Evolutionary conservation across 2,888 invertebrate species (phyloP).

Genomic region (Criorhina ranunculi): DNA sequence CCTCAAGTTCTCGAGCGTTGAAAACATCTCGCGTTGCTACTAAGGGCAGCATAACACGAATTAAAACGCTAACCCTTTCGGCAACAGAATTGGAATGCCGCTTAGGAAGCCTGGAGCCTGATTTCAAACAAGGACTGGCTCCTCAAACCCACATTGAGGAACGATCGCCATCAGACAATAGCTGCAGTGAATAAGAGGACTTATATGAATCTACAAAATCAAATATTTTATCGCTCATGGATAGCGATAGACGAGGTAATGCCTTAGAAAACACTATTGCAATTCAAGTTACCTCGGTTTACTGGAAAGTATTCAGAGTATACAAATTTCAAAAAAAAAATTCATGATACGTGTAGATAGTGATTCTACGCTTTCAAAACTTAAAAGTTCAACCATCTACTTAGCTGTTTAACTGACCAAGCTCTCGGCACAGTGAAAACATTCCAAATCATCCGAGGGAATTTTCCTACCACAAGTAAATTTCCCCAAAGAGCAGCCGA

Average conservation of each 20-base stretch:
- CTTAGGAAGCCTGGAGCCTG: neutral
- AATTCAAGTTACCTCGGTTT: no score
- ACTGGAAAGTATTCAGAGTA: slow-evolving; percentile 12
- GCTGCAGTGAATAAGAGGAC: slow-evolving; percentile 20
- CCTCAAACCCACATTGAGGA: no score
- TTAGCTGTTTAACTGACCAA: slow-evolving; percentile 20
- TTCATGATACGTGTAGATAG: no score
- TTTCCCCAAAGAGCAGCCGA: no score
- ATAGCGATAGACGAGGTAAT: neutral
- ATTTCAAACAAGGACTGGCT: no score
- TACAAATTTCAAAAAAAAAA: slow-evolving; percentile 9
- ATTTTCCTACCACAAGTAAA: no score
- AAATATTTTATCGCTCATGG: slow-evolving; percentile 26
- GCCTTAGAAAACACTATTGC: slow-evolving; percentile 5
- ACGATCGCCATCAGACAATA: neutral
- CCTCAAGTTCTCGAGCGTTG: no score
- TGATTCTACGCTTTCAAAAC: no score
- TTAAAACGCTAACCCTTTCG: no score
- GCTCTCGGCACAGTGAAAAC: slow-evolving; percentile 12
- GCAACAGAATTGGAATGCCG: neutral
- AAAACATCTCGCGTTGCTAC: no score
- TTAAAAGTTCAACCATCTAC: no score
- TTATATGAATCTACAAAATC: slow-evolving; percentile 13
- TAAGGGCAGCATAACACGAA: no score
- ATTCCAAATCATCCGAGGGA: slow-evolving; percentile 27